A percentile compares a stretch with the other conserved stretches of the same genome.
Conservation (phyloP, 2,888 invertebrate genomes). For the Plebejus argus region DNA sequence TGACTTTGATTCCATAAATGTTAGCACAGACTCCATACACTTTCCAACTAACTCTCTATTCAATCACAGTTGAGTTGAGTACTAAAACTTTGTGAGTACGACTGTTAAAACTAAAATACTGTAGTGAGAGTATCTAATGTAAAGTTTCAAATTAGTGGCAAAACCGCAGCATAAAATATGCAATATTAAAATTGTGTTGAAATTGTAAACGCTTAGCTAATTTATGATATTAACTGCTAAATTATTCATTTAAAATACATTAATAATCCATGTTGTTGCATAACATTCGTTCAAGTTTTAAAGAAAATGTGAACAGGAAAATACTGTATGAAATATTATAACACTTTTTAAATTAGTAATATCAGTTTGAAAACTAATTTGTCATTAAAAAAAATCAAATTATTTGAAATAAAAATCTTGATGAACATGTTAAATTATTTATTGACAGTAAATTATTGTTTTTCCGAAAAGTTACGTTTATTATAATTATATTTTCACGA, state of each 20-base stretch:
- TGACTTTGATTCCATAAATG: too few species aligned
- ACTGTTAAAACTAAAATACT: not conserved
- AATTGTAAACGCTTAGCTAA: constrained; percentile 15
- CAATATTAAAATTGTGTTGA: constrained; percentile 2
- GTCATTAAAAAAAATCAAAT: too few species aligned
- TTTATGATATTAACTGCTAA: constrained; percentile 19
- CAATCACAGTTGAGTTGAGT: too few species aligned
- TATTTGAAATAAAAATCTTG: too few species aligned
- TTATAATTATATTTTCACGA: too few species aligned
- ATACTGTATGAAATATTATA: not conserved
- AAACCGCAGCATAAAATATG: not conserved
- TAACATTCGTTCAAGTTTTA: not conserved
- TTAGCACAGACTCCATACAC: too few species aligned
- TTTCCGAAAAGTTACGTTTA: too few species aligned
- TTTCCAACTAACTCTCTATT: too few species aligned
- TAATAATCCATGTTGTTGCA: not conserved
- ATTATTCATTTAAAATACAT: constrained; percentile 20
- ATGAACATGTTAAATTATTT: too few species aligned
- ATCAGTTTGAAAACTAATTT: too few species aligned
- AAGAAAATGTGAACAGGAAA: not conserved
- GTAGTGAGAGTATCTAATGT: not conserved
- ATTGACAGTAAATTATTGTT: too few species aligned
- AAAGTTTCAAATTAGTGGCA: not conserved
- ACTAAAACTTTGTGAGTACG: not conserved
- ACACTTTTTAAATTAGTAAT: not conserved